Evolutionary conservation across 2,113 vertebrate species (phyloP).

Genomic region (Podarcis muralis): DNA sequence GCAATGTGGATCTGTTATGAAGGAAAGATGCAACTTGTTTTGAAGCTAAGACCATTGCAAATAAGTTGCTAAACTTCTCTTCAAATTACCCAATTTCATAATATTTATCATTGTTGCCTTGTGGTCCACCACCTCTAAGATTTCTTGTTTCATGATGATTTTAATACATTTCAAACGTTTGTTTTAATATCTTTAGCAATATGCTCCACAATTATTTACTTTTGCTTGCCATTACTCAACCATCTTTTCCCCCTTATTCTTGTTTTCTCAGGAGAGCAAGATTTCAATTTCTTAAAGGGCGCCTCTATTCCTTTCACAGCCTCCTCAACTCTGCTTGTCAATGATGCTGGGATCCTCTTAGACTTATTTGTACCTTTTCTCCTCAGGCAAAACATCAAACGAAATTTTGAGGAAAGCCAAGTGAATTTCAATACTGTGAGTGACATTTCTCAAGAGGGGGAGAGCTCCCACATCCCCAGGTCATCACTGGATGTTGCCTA

Average conservation of each 20-base stretch:
- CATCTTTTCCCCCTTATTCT: no score
- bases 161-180: background rate
- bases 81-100: background rate
- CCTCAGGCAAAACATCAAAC: constrained; percentile 1
- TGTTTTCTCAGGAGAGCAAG: background rate
- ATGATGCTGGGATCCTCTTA: background rate
- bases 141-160: background rate
- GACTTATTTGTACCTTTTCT: background rate
- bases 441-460: background rate
- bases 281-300: background rate
- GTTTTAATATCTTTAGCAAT: background rate
- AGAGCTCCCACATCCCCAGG: background rate
- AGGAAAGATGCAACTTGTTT: background rate
- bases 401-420: background rate
- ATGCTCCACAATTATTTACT: background rate
- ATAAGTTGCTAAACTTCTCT: background rate
- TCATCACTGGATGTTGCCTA: background rate
- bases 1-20: background rate
- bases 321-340: background rate
- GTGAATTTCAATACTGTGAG: background rate
- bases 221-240: background rate
- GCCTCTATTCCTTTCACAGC: background rate
- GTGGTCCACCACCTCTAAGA: no score
- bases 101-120: background rate
- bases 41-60: background rate